Evolutionary conservation across 2,113 vertebrate species (phyloP).

Genomic region (Scomber japonicus): DNA sequence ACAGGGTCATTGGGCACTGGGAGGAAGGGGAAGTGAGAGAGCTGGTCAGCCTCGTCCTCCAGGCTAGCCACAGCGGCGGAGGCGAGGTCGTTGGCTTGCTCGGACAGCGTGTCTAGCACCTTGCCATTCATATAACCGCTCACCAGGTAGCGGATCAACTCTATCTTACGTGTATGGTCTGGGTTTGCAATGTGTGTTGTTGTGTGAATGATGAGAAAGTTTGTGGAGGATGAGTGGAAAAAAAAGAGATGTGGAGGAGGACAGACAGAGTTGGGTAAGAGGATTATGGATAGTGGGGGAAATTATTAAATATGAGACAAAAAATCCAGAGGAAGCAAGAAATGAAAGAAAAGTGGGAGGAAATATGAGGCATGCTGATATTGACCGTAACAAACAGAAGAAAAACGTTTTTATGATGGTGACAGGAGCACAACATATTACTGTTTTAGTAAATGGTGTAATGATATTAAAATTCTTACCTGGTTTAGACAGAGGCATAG

Average conservation of each 20-base stretch:
- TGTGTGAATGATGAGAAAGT: conserved; percentile 22
- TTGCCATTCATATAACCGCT: conserved; percentile 91
- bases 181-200: conserved; percentile 35
- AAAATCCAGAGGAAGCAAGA: conserved; percentile 71
- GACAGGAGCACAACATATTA: conserved; percentile 1
- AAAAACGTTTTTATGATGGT: conserved; percentile 26
- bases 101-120: conserved; percentile 91
- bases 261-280: conserved; percentile 59
- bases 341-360: conserved; percentile 69
- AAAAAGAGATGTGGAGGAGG: conserved; percentile 39
- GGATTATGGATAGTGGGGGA: conserved; percentile 36
- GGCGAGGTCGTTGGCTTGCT: conserved; percentile 91
- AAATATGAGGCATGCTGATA: conserved; percentile 79
- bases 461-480: conserved; percentile 81
- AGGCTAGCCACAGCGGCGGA: conserved; percentile 91
- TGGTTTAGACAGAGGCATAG: conserved; percentile 98
- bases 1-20: conserved; percentile 88
- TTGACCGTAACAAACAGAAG: conserved; percentile 24
- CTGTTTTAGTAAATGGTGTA: neutral
- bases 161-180: conserved; percentile 95
- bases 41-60: conserved; percentile 90
- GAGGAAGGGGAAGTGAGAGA: conserved; percentile 91
- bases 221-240: conserved; percentile 16
- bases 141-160: conserved; percentile 92
- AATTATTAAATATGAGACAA: conserved; percentile 44